A percentile compares a stretch with the other conserved stretches of the same genome.
phyloP scores from a whole-genome alignment of 2,113 vertebrate species.

The Lathamus discolor region DNA sequence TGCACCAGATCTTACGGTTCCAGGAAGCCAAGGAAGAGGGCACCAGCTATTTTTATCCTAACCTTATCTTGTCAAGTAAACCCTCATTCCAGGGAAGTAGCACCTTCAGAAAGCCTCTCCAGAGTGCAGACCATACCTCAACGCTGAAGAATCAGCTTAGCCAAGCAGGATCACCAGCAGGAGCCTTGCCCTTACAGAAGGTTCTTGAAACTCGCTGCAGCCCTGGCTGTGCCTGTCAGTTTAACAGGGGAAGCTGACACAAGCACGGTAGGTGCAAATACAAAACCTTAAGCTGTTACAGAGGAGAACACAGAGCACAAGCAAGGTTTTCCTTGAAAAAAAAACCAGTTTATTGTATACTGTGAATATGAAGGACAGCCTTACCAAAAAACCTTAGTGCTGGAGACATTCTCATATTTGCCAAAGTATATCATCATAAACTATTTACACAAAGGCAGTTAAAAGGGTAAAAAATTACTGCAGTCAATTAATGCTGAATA shows the following conservation, averaged over 20 bases:
- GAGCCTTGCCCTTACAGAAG: background rate
- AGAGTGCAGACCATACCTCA: background rate
- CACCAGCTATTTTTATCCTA: background rate
- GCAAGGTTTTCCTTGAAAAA: conserved; percentile 54
- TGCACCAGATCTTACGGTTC: background rate
- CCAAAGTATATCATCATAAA: conserved; percentile 83
- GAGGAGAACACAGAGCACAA: background rate
- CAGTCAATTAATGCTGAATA: conserved; percentile 68
- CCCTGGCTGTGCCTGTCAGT: background rate
- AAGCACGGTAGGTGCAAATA: background rate
- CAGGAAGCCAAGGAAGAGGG: background rate
- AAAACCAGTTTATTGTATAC: conserved; percentile 89
- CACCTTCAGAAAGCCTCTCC: background rate
- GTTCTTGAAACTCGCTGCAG: background rate
- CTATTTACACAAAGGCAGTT: conserved; percentile 83
- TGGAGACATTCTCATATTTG: conserved; percentile 72
- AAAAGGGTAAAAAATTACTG: conserved; percentile 66
- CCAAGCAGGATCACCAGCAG: background rate
- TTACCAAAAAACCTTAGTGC: conserved; percentile 75
- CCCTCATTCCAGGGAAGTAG: background rate
- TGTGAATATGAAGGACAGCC: conserved; percentile 73
- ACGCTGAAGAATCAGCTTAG: background rate
- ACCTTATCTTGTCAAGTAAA: background rate
- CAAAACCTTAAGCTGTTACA: background rate
- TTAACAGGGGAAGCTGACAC: background rate